Percentiles rank a stretch among this genome's conserved stretches.
Conservation (phyloP, 2,797 vertebrate genomes). For the Cyclura pinguis region DNA sequence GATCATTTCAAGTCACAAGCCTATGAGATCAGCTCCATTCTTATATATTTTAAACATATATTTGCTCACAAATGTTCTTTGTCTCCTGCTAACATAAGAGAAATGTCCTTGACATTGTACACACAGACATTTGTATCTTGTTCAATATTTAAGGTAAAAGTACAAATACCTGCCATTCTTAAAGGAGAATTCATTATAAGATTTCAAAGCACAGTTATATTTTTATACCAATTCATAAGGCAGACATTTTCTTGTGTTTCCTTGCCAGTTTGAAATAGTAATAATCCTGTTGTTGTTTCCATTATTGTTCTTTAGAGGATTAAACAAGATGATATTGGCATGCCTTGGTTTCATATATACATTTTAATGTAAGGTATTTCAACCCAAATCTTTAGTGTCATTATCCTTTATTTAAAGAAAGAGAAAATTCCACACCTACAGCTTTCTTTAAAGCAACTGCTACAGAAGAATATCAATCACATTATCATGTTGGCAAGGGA, state of each 20-base stretch:
- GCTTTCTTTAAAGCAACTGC: background rate
- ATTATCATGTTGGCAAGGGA: too few relatives aligned
- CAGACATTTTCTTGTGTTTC: background rate
- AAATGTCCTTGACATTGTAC: slow-evolving; percentile 15
- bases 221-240: background rate
- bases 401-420: too few relatives aligned
- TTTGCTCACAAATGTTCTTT: slow-evolving; percentile 8
- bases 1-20: background rate
- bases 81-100: background rate
- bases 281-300: background rate
- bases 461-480: too few relatives aligned
- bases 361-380: background rate
- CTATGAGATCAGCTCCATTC: slow-evolving; percentile 6
- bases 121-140: slow-evolving; percentile 8
- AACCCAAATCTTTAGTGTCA: background rate
- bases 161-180: slow-evolving; percentile 15
- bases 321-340: background rate
- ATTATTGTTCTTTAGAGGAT: slow-evolving; percentile 4
- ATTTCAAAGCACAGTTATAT: slow-evolving; percentile 8
- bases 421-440: background rate
- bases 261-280: slow-evolving; percentile 21
- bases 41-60: background rate
- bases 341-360: background rate
- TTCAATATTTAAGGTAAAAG: slow-evolving; percentile 28
- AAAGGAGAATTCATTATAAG: background rate